A percentile compares a stretch with the other conserved stretches of the same genome.
phyloP scores from a whole-genome alignment of 2,113 vertebrate species.

The Nycticebus coucang region DNA sequence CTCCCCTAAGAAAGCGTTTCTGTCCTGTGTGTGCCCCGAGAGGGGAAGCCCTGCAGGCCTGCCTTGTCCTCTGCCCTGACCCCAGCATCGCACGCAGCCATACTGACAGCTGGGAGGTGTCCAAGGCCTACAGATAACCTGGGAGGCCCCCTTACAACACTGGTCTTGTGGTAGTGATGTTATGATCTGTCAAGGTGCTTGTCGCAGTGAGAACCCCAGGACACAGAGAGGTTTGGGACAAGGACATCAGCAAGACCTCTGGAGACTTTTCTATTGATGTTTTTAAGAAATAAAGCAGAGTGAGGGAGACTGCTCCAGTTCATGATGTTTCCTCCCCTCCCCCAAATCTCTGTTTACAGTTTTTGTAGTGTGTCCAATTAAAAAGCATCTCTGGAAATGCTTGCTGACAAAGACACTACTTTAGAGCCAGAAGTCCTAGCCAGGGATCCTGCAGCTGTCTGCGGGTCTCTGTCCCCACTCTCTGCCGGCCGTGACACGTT shows the following conservation, averaged over 20 bases:
- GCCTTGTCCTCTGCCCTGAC: too few species aligned
- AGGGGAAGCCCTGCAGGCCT: neutral
- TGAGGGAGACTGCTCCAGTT: neutral
- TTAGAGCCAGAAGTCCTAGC: neutral
- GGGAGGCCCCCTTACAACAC: accelerated
- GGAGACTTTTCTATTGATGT: neutral
- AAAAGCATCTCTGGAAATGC: neutral
- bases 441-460: neutral
- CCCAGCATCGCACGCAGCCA: neutral
- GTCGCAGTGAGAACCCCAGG: neutral
- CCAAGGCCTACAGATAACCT: too few species aligned
- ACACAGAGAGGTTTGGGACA: neutral
- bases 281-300: neutral
- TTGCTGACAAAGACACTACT: neutral
- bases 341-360: neutral
- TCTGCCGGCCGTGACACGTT: accelerated
- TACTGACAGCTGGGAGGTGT: too few species aligned
- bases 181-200: accelerated
- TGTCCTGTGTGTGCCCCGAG: neutral
- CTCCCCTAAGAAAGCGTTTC: neutral
- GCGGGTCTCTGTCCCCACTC: accelerated
- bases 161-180: too few species aligned
- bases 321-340: neutral
- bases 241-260: neutral
- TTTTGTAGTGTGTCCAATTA: neutral